These are phyloP conservation scores for Lagopus leucura DNA, from an alignment of 2,113 vertebrate genomes.

Conservation along the genomic window DNA sequence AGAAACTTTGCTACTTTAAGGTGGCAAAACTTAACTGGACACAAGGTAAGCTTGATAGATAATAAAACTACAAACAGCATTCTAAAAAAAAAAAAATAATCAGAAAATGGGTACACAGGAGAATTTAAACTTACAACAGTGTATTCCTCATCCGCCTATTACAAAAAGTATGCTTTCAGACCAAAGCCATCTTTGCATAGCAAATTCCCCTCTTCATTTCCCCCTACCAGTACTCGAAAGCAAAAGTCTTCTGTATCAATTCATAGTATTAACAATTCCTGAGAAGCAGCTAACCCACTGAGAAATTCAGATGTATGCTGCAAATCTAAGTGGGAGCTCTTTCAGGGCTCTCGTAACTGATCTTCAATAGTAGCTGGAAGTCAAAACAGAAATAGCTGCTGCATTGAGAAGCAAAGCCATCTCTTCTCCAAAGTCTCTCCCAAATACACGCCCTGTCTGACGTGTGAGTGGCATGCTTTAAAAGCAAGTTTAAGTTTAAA, in stretches of 20 bases:
- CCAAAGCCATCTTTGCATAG: background rate
- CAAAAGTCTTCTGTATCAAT: background rate
- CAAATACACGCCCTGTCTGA: background rate
- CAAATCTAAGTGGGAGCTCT: background rate
- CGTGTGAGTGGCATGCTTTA: background rate
- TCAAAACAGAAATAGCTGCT: background rate
- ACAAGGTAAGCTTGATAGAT: fast-evolving
- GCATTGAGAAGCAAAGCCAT: background rate
- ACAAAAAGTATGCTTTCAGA: background rate
- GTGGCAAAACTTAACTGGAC: background rate
- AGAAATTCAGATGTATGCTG: background rate
- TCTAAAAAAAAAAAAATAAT: background rate
- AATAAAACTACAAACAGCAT: background rate
- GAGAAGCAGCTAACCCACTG: background rate
- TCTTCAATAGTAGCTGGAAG: background rate
- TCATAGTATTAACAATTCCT: background rate
- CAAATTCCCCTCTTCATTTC: background rate
- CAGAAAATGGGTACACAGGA: background rate
- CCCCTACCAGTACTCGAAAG: background rate
- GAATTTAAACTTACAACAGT: background rate
- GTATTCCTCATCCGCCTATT: background rate
- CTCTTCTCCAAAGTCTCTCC: background rate
- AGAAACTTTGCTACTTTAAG: background rate
- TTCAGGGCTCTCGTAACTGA: background rate
- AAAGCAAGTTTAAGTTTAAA: background rate